Conservation (phyloP, 2,888 invertebrate genomes). For the Beris morrisii region DNA sequence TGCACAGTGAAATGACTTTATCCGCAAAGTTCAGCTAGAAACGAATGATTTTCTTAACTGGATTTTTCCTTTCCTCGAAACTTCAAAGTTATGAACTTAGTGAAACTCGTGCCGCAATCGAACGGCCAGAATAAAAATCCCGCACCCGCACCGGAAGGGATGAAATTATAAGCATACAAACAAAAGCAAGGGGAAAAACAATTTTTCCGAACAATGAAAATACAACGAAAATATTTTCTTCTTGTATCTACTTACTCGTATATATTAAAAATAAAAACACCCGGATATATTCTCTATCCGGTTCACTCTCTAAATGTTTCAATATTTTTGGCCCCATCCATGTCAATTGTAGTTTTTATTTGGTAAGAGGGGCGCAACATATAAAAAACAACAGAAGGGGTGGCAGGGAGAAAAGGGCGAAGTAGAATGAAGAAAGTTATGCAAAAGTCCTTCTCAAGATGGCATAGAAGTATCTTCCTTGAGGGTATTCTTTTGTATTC, state of each 20-base stretch:
- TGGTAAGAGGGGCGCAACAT: neutral
- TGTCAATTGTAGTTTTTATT: neutral
- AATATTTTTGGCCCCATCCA: conserved; percentile 2
- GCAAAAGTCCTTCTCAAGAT: conserved; percentile 2
- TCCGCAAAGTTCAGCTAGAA: too few species aligned
- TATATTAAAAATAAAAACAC: neutral
- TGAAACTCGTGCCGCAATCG: too few species aligned
- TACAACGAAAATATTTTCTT: conserved; percentile 1
- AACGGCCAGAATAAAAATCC: too few species aligned
- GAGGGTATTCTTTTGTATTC: conserved; percentile 27
- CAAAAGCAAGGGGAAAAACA: conserved; percentile 26
- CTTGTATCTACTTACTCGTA: neutral
- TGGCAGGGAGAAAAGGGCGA: neutral
- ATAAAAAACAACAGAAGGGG: neutral
- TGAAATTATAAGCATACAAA: conserved; percentile 15
- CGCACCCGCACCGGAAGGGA: neutral
- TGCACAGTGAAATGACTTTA: too few species aligned
- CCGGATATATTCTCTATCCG: neutral
- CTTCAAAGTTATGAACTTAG: too few species aligned
- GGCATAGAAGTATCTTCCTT: conserved; percentile 12
- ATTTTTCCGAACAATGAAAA: conserved; percentile 11
- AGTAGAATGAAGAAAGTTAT: conserved; percentile 10
- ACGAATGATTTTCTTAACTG: too few species aligned
- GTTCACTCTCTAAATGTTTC: neutral
- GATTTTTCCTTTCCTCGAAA: too few species aligned